A percentile compares a stretch with the other conserved stretches of the same genome.
Conservation (phyloP, 1,140 invertebrate genomes). For the Parasteatoda tepidariorum region DNA sequence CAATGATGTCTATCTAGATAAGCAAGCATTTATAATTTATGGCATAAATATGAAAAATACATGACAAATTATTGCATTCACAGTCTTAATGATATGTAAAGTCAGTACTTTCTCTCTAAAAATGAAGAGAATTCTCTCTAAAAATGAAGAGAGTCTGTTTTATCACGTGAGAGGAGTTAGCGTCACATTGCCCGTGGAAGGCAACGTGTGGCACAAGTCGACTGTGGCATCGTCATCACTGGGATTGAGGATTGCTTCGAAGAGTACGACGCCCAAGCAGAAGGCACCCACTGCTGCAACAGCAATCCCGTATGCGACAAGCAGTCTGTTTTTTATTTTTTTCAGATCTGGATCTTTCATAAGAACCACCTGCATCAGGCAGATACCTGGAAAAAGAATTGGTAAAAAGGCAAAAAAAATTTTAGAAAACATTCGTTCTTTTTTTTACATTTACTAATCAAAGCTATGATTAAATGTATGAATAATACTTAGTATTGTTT, state of each 20-base stretch:
- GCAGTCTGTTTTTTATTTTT: not conserved
- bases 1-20: too few species aligned
- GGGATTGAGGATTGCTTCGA: conserved; percentile 34
- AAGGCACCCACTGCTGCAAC: conserved; percentile 37
- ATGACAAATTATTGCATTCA: too few species aligned
- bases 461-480: not conserved
- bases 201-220: not conserved
- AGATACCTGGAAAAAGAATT: conserved; percentile 6
- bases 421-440: not conserved
- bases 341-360: conserved; percentile 12
- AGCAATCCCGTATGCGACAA: conserved; percentile 18
- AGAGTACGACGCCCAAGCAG: conserved; percentile 54
- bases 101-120: too few species aligned
- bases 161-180: not conserved
- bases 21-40: too few species aligned
- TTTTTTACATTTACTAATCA: not conserved
- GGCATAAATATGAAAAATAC: too few species aligned
- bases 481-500: not conserved
- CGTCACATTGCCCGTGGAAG: not conserved
- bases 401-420: not conserved
- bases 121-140: not conserved
- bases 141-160: not conserved
- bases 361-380: conserved; percentile 22
- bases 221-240: not conserved
- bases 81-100: too few species aligned